A percentile compares a stretch with the other conserved stretches of the same genome.
Conservation (phyloP, 2,888 invertebrate species). For the Conchocele bisecta region DNA sequence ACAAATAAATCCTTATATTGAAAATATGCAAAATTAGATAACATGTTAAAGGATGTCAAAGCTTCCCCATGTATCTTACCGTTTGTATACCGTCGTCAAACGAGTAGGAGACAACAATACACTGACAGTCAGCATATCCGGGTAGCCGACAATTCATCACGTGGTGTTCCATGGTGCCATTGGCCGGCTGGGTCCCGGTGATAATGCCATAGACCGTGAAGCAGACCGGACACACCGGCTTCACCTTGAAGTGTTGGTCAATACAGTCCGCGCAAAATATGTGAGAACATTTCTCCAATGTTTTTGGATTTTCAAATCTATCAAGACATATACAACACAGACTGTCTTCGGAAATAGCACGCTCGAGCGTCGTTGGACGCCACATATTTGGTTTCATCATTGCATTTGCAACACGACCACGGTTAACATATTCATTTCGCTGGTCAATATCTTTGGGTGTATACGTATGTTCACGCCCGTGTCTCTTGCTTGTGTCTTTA, state of each 20-base stretch:
- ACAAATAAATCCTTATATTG: no score
- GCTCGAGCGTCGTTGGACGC: no score
- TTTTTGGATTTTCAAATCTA: constrained; percentile 44
- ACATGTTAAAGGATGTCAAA: no score
- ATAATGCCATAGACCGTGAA: constrained; percentile 59
- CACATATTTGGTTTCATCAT: no score
- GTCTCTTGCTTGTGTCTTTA: no score
- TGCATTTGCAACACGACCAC: no score
- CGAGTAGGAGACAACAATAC: constrained; percentile 55
- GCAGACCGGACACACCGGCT: constrained; percentile 63
- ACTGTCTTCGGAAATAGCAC: constrained; percentile 37
- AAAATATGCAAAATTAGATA: no score
- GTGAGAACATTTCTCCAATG: constrained; percentile 61
- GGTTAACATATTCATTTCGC: no score
- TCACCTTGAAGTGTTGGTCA: constrained; percentile 53
- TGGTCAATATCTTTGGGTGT: no score
- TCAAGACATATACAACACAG: constrained; percentile 59
- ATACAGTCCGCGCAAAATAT: constrained; percentile 61
- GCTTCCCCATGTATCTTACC: no score
- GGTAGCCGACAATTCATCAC: constrained; percentile 35
- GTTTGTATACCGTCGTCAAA: constrained; percentile 59
- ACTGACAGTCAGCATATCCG: constrained; percentile 49
- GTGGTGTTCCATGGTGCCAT: constrained; percentile 50
- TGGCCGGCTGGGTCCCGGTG: constrained; percentile 55
- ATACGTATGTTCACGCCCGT: no score